phyloP scores from a whole-genome alignment of 2,888 invertebrate genomes.

The Tribolium freemani region DNA sequence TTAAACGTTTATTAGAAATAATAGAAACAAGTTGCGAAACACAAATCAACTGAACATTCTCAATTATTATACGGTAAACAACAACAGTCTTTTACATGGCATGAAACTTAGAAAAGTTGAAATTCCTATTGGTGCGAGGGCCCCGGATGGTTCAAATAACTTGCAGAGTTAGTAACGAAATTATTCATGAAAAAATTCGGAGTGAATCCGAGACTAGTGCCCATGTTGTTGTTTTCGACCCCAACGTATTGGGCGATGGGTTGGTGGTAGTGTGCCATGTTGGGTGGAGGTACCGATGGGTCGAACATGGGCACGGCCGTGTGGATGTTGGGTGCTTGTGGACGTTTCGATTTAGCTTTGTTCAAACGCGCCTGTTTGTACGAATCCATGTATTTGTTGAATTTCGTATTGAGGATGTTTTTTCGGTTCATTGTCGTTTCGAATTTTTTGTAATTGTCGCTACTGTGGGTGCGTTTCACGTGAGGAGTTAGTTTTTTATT shows the following conservation, averaged over 20 bases:
- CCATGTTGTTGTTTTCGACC: conserved; percentile 27
- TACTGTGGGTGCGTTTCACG: conserved; percentile 53
- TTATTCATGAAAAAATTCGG: conserved; percentile 31
- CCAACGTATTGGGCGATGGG: not conserved
- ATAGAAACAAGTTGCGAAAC: conserved; percentile 14
- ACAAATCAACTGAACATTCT: conserved; percentile 14
- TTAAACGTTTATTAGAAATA: conserved; percentile 22
- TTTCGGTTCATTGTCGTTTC: conserved; percentile 66
- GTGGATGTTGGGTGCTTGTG: conserved; percentile 9
- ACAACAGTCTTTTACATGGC: conserved; percentile 37
- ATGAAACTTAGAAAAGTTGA: conserved; percentile 25
- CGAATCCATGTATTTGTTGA: conserved; percentile 41
- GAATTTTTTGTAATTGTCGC: conserved; percentile 59
- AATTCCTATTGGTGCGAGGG: conserved; percentile 37
- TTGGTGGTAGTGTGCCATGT: conserved; percentile 38
- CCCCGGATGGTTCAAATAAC: conserved; percentile 37
- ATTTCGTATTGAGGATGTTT: conserved; percentile 57
- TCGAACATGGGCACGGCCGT: conserved; percentile 30
- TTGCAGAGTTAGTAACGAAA: conserved; percentile 26
- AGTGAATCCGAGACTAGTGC: conserved; percentile 3
- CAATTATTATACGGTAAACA: conserved; percentile 9
- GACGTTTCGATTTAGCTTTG: conserved; percentile 5
- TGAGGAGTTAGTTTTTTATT: conserved; percentile 60
- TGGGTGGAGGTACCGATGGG: conserved; percentile 45
- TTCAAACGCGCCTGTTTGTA: conserved; percentile 26